A percentile compares a stretch with the other conserved stretches of the same genome.
Evolutionary conservation across 1,140 invertebrate species (phyloP).

Genomic region (Acyrthosiphon pisum): DNA sequence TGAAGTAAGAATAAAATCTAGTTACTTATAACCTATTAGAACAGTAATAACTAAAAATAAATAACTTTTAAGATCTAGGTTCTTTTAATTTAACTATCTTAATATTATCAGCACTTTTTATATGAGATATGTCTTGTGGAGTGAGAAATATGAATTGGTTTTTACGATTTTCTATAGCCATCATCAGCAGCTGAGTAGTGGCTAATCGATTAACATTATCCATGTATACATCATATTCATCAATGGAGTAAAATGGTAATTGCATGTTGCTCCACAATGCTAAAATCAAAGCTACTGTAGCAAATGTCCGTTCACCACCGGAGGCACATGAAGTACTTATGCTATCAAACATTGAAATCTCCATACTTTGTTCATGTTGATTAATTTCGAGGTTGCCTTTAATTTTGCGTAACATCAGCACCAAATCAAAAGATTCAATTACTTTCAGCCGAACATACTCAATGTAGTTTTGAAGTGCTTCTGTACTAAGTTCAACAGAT

Average conservation of each 20-base stretch:
- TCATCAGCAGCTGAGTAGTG: slow-evolving; percentile 64
- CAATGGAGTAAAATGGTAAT: slow-evolving; percentile 92
- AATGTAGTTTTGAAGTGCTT: background rate
- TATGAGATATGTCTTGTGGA: slow-evolving; percentile 70
- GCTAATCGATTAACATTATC: slow-evolving; percentile 62
- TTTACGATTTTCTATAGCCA: slow-evolving; percentile 69
- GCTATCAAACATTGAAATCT: slow-evolving; percentile 64
- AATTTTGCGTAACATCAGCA: background rate
- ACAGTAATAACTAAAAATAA: background rate
- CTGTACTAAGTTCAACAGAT: background rate
- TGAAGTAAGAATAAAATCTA: too few species aligned
- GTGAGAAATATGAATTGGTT: slow-evolving; percentile 80
- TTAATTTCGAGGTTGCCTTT: slow-evolving; percentile 14
- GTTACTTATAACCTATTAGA: background rate
- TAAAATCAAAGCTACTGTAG: slow-evolving; percentile 92
- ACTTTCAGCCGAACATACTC: background rate
- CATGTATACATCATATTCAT: slow-evolving; percentile 99
- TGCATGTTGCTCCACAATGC: slow-evolving; percentile 90
- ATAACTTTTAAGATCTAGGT: slow-evolving; percentile 30
- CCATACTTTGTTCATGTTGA: background rate
- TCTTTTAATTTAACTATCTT: slow-evolving; percentile 51
- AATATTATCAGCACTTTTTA: slow-evolving; percentile 62
- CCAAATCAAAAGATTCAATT: slow-evolving; percentile 10
- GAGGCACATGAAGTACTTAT: slow-evolving; percentile 71
- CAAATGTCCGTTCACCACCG: slow-evolving; percentile 94